Evolutionary conservation across 1,140 invertebrate genomes (phyloP).

Genomic region (Limonius californicus): DNA sequence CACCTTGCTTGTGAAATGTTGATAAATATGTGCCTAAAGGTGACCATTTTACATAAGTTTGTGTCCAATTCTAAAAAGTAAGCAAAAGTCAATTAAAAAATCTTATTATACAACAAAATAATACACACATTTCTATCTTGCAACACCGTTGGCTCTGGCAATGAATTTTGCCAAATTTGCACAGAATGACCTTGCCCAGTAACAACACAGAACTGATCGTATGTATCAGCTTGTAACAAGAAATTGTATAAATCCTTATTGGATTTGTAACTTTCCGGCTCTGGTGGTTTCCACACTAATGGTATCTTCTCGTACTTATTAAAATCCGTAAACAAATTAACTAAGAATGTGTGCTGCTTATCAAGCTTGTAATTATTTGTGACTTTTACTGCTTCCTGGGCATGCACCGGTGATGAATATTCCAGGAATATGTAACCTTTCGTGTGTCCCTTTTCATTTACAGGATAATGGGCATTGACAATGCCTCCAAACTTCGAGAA

Average conservation of each 20-base stretch:
- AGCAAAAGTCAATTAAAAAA: too few species aligned
- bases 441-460: constrained; percentile 76
- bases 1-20: constrained; percentile 93
- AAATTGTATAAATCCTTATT: constrained; percentile 89
- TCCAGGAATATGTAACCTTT: constrained; percentile 96
- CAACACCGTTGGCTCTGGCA: constrained; percentile 79
- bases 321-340: constrained; percentile 96
- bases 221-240: constrained; percentile 87
- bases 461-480: constrained; percentile 87
- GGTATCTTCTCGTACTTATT: constrained; percentile 84
- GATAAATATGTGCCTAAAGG: constrained; percentile 93
- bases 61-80: constrained; percentile 77
- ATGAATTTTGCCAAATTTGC: constrained; percentile 85
- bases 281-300: constrained; percentile 88
- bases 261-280: constrained; percentile 79
- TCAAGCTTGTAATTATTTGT: constrained; percentile 95
- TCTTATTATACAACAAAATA: too few species aligned
- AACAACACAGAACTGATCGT: constrained; percentile 90
- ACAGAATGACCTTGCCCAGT: constrained; percentile 69
- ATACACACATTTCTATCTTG: constrained; percentile 76
- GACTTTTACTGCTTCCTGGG: constrained; percentile 80
- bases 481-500: constrained; percentile 90
- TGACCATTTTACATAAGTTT: constrained; percentile 95
- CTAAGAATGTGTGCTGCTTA: constrained; percentile 91
- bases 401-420: constrained; percentile 76